Evolutionary conservation across 2,888 invertebrate genomes (phyloP).

Genomic region (Oeneis ivallda): DNA sequence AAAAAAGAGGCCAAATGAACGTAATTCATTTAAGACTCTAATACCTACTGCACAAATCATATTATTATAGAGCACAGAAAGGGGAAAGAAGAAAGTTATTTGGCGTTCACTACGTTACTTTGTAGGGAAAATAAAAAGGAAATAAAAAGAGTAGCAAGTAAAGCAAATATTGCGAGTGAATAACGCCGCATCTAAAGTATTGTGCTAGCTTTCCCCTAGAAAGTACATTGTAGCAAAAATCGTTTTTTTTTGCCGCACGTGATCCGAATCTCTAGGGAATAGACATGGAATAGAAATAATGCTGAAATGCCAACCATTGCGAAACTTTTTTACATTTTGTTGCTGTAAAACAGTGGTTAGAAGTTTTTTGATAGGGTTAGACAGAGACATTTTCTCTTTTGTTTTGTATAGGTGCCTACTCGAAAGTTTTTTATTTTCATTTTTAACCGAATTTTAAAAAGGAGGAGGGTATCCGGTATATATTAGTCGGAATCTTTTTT

Average conservation of each 20-base stretch:
- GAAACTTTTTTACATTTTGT: conserved; percentile 9
- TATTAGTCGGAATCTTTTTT: too few relatives aligned
- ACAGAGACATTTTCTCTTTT: background rate
- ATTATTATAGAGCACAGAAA: background rate
- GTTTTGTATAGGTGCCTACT: too few relatives aligned
- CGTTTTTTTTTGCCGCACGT: conserved; percentile 20
- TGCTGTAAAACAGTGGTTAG: background rate
- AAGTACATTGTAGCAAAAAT: conserved; percentile 19
- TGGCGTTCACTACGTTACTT: background rate
- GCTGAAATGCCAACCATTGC: conserved; percentile 30
- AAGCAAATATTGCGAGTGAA: conserved; percentile 4
- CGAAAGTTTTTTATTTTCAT: too few relatives aligned
- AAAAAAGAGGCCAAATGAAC: too few relatives aligned
- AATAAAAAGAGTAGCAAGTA: background rate
- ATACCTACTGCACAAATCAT: background rate
- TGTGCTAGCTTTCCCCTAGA: conserved; percentile 1
- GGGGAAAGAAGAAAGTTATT: background rate
- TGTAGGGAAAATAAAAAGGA: conserved; percentile 7
- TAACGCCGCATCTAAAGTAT: conserved; percentile 12
- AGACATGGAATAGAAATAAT: too few relatives aligned
- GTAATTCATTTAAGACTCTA: too few relatives aligned
- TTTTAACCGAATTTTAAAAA: too few relatives aligned
- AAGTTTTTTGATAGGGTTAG: too few relatives aligned
- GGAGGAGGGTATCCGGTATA: too few relatives aligned
- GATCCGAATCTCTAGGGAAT: conserved; percentile 29